Percentiles rank a stretch among this genome's conserved stretches.
Evolutionary conservation across 64 coral and sea anemone genomes (phyloP).

Genomic region (Pocillopora verrucosa): DNA sequence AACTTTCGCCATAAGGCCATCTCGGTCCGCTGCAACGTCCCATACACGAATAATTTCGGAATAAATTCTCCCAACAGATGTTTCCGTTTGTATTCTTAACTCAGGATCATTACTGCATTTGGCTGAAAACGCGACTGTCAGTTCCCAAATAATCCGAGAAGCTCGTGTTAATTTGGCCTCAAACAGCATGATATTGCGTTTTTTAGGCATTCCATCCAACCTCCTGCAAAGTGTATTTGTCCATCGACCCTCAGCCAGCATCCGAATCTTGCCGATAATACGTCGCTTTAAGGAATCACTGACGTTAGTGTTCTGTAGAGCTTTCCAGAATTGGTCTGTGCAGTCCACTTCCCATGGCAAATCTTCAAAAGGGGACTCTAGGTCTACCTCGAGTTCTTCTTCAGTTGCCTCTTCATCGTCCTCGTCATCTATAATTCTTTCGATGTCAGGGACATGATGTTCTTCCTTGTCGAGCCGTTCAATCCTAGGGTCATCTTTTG

Average conservation of each 20-base stretch:
- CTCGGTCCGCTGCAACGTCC: slow-evolving; percentile 70
- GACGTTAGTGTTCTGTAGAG: slow-evolving; percentile 41
- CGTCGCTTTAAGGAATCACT: slow-evolving; percentile 25
- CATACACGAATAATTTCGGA: slow-evolving; percentile 73
- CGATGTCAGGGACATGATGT: slow-evolving; percentile 20
- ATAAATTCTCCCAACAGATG: slow-evolving; percentile 46
- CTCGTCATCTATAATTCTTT: slow-evolving; percentile 6
- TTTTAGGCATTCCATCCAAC: slow-evolving; percentile 32
- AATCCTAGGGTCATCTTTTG: not conserved
- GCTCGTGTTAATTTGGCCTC: slow-evolving; percentile 51
- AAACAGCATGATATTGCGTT: slow-evolving; percentile 53
- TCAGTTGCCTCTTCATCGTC: slow-evolving; percentile 21
- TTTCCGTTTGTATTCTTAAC: slow-evolving; percentile 35
- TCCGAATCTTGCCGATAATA: slow-evolving; percentile 53
- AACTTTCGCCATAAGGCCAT: slow-evolving; percentile 42
- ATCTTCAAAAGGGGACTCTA: slow-evolving; percentile 61
- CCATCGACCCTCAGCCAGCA: slow-evolving; percentile 69
- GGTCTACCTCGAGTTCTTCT: slow-evolving; percentile 14
- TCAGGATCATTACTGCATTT: slow-evolving; percentile 62
- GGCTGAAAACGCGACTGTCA: slow-evolving; percentile 63
- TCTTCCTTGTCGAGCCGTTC: not conserved
- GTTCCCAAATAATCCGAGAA: slow-evolving; percentile 61
- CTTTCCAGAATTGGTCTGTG: slow-evolving; percentile 63
- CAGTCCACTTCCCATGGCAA: slow-evolving; percentile 75
- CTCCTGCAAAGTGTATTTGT: slow-evolving; percentile 54